Conservation (phyloP, 1,140 invertebrate genomes). For the Zaprionus ornatus region DNA sequence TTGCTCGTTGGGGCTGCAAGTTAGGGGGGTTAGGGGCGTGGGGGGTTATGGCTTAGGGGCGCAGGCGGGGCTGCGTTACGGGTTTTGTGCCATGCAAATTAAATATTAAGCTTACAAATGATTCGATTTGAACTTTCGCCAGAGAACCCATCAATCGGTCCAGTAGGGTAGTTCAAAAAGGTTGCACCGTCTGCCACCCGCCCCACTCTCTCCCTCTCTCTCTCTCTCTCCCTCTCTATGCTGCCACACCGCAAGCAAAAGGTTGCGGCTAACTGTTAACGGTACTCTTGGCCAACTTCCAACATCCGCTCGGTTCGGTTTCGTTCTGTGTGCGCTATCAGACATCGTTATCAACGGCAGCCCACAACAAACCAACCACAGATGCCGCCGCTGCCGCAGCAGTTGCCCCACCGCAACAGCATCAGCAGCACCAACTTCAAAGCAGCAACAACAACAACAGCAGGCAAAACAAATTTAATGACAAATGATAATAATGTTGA, state of each 20-base stretch:
- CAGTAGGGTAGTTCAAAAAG: slow-evolving; percentile 8
- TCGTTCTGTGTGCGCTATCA: slow-evolving; percentile 13
- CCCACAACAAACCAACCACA: slow-evolving; percentile 14
- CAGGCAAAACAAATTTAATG: slow-evolving; percentile 11
- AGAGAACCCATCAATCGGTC: slow-evolving; percentile 20
- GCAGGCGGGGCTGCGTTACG: not conserved
- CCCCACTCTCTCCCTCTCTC: not conserved
- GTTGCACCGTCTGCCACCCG: not conserved
- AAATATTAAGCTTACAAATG: slow-evolving; percentile 73
- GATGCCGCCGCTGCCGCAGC: not conserved
- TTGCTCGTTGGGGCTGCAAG: slow-evolving; percentile 1
- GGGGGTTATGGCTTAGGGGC: slow-evolving; percentile 7
- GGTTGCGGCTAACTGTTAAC: slow-evolving; percentile 27
- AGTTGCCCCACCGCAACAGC: no score
- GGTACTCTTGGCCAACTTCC: slow-evolving; percentile 6
- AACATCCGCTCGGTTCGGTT: not conserved
- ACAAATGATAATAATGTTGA: slow-evolving; percentile 24
- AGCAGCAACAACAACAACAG: slow-evolving; percentile 16
- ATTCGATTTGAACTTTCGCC: slow-evolving; percentile 60
- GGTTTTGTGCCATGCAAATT: slow-evolving; percentile 66
- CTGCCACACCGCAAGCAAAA: slow-evolving; percentile 19
- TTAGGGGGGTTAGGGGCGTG: not conserved
- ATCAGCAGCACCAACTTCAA: slow-evolving; percentile 31
- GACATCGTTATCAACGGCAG: slow-evolving; percentile 23
- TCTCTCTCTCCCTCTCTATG: not conserved